Evolutionary conservation across 2,797 vertebrate species (phyloP).

Genomic region (Poeciliopsis presidionis): DNA sequence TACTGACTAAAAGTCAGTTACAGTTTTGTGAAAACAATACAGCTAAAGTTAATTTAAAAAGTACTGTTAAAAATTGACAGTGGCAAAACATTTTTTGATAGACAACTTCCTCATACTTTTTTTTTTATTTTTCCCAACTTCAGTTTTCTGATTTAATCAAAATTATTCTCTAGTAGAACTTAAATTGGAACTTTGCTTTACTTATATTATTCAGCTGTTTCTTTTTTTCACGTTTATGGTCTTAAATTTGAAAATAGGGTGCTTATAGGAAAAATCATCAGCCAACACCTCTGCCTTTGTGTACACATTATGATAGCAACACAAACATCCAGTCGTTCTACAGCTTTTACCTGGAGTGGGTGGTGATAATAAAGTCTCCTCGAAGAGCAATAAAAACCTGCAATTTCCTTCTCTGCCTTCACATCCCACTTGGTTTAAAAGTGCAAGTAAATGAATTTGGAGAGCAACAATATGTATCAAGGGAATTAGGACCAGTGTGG

Average conservation of each 20-base stretch:
- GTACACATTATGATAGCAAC: slow-evolving; percentile 18
- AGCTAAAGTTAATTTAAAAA: background rate
- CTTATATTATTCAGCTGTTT: background rate
- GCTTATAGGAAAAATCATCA: background rate
- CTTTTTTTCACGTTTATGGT: background rate
- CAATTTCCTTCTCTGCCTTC: slow-evolving; percentile 27
- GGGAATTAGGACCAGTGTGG: background rate
- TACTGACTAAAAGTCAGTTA: background rate
- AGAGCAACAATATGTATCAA: slow-evolving; percentile 13
- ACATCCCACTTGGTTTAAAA: slow-evolving; percentile 44
- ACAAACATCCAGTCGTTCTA: slow-evolving; percentile 31
- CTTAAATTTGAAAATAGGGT: background rate
- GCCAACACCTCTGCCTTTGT: slow-evolving; percentile 8
- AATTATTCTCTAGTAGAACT: background rate
- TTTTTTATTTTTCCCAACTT: slow-evolving; percentile 3
- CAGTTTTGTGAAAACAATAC: background rate
- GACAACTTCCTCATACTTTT: slow-evolving; percentile 1
- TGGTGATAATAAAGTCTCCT: slow-evolving; percentile 47
- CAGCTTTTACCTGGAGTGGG: slow-evolving; percentile 35
- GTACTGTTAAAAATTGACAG: background rate
- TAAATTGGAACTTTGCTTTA: background rate
- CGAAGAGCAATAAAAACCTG: slow-evolving; percentile 46
- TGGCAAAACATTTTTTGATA: background rate
- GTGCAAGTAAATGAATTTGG: slow-evolving; percentile 37
- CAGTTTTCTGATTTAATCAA: background rate